A percentile compares a stretch with the other conserved stretches of the same genome.
These are phyloP conservation scores for Agelastica alni DNA, from an alignment of 2,888 invertebrate genomes.

Conservation along the genomic window DNA sequence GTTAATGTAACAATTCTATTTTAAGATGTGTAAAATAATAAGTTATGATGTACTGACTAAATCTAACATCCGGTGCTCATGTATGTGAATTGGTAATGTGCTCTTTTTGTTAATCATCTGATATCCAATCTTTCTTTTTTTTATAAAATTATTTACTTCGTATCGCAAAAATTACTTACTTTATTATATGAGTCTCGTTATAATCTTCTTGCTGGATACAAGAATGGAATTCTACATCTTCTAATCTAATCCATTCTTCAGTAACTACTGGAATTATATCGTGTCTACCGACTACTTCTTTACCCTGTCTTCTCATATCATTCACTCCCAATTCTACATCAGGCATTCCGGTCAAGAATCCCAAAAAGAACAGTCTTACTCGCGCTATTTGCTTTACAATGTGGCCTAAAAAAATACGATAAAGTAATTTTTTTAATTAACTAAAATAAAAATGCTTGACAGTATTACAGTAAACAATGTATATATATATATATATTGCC, in stretches of 20 bases:
- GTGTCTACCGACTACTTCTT: conserved; percentile 97
- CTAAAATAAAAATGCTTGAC: no score
- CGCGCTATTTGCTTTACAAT: conserved; percentile 91
- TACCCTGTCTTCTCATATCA: conserved; percentile 96
- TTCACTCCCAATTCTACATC: conserved; percentile 96
- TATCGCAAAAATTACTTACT: conserved; percentile 63
- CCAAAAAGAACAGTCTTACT: conserved; percentile 93
- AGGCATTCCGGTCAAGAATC: conserved; percentile 95
- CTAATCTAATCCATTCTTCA: conserved; percentile 98
- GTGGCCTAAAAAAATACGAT: conserved; percentile 55
- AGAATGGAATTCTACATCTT: conserved; percentile 91
- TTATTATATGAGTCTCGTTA: conserved; percentile 80
- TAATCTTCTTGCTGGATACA: conserved; percentile 92
- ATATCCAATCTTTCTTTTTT: no score
- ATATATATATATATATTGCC: no score
- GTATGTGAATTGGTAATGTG: no score
- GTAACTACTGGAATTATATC: conserved; percentile 99
- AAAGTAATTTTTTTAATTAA: no score
- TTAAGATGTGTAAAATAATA: no score
- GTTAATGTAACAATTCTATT: no score
- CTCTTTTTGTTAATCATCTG: no score
- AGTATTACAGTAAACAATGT: no score
- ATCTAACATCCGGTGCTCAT: no score
- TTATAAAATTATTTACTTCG: no score
- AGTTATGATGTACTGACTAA: no score